phyloP scores from a whole-genome alignment of 2,797 vertebrate species.

The Rachycentron canadum region DNA sequence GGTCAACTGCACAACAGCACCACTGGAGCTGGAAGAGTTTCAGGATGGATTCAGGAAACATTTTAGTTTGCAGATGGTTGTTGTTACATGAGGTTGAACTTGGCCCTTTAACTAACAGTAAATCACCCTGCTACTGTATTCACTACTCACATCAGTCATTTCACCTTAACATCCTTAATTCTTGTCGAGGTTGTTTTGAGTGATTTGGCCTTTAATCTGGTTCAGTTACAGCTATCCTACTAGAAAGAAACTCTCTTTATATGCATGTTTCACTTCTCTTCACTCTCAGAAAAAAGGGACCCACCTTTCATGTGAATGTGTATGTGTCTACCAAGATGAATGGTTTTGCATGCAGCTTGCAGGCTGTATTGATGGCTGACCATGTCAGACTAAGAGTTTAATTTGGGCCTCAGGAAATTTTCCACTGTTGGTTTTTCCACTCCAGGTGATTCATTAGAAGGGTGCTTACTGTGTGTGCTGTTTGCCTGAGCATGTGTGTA shows the following conservation, averaged over 20 bases:
- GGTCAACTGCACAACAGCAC: neutral
- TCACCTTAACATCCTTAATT: neutral
- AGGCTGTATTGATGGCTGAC: constrained; percentile 70
- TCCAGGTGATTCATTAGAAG: constrained; percentile 86
- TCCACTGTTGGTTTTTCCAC: constrained; percentile 89
- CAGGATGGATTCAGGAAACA: neutral
- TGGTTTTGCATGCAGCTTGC: constrained; percentile 63
- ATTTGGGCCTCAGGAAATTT: constrained; percentile 82
- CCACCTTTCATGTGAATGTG: neutral
- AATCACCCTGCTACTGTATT: neutral
- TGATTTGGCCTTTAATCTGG: neutral
- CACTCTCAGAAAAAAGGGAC: neutral
- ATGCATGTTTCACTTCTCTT: neutral
- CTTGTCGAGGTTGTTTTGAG: neutral
- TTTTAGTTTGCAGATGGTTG: neutral
- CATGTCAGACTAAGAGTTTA: constrained; percentile 77
- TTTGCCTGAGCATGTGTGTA: constrained; percentile 40
- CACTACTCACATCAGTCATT: neutral
- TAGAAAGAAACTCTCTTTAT: too few relatives aligned
- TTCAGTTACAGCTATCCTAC: neutral
- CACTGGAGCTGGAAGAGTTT: neutral
- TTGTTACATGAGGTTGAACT: neutral
- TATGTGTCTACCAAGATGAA: constrained; percentile 54
- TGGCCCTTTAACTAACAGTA: neutral
- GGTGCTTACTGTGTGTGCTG: constrained; percentile 70